Conservation (phyloP, 2,888 invertebrate species). For the Escarpia spicata region DNA sequence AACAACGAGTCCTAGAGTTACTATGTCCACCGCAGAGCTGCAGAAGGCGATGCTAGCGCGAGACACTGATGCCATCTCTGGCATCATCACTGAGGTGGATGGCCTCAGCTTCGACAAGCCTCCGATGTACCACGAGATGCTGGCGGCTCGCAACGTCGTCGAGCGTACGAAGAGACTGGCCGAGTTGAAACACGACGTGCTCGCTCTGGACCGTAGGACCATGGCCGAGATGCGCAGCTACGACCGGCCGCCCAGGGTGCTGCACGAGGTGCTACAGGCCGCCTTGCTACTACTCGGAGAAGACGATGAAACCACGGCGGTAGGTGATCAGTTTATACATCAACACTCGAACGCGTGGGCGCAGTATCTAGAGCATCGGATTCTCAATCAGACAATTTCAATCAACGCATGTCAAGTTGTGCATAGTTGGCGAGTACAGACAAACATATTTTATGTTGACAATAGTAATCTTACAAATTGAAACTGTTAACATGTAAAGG, state of each 20-base stretch:
- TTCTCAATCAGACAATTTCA: no score
- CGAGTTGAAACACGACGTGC: constrained; percentile 40
- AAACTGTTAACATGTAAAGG: no score
- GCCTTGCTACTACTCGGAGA: constrained; percentile 54
- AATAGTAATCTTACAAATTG: no score
- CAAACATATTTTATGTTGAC: no score
- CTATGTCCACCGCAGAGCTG: constrained; percentile 20
- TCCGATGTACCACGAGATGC: constrained; percentile 42
- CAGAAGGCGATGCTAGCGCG: constrained; percentile 24
- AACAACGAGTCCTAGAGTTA: background rate
- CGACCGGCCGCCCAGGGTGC: constrained; percentile 51
- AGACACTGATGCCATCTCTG: constrained; percentile 24
- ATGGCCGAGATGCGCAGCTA: constrained; percentile 58
- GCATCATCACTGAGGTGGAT: constrained; percentile 21
- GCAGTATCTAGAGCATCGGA: no score
- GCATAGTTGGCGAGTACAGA: no score
- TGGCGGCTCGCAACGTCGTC: constrained; percentile 44
- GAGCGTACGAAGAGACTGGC: constrained; percentile 40
- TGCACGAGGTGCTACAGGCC: constrained; percentile 56
- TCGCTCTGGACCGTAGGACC: constrained; percentile 53
- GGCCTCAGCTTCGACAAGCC: constrained; percentile 24
- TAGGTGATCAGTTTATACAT: constrained; percentile 35
- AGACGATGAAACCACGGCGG: constrained; percentile 49
- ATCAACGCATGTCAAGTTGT: no score
- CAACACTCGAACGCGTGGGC: no score